Evolutionary conservation across 2,113 vertebrate genomes (phyloP).

Genomic region (Chamaetylas fuelleborni): DNA sequence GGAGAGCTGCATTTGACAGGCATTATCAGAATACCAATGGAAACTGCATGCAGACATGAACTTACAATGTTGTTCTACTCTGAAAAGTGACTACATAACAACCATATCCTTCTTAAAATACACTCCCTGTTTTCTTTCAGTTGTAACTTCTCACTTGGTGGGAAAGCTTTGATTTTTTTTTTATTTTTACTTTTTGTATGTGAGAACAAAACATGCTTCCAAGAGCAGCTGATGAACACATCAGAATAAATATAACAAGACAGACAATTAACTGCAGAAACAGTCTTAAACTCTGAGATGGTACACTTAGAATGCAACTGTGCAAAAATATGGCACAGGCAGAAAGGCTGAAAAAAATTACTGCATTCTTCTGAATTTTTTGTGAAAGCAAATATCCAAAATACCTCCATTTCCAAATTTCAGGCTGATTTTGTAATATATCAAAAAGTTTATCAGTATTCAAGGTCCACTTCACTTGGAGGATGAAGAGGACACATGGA

Average conservation of each 20-base stretch:
- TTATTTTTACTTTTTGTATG: neutral
- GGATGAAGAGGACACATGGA: neutral
- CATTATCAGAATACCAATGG: constrained; percentile 54
- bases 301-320: neutral
- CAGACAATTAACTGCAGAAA: neutral
- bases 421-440: neutral
- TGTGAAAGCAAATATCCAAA: neutral
- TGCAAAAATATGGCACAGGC: neutral
- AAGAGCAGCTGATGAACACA: neutral
- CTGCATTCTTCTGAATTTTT: neutral
- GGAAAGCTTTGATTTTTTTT: neutral
- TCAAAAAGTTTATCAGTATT: neutral
- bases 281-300: neutral
- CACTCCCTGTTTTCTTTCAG: neutral
- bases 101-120: neutral
- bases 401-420: neutral
- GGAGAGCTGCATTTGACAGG: constrained; percentile 56
- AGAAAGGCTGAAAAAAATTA: neutral
- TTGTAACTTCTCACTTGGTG: neutral
- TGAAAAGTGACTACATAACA: constrained; percentile 38
- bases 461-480: neutral
- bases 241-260: neutral
- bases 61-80: constrained; percentile 49
- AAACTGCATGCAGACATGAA: constrained; percentile 49
- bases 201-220: neutral